These are phyloP conservation scores for Elegia similella DNA, from an alignment of 2,888 invertebrate species.

Conservation along the genomic window DNA sequence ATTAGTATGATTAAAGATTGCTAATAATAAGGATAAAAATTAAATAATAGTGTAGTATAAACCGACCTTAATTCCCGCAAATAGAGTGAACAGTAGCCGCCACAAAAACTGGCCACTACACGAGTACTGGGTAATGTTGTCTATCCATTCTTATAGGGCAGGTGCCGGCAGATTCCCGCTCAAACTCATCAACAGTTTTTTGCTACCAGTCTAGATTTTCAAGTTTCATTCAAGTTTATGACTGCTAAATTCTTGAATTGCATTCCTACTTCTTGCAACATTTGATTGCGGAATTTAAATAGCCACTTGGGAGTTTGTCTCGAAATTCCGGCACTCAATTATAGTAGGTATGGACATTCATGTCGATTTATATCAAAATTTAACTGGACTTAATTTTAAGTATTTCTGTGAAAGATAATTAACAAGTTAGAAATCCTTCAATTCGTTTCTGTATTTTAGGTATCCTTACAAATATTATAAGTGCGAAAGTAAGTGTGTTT, in stretches of 20 bases:
- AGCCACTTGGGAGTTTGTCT: conserved; percentile 6
- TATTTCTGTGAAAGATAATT: too few species aligned
- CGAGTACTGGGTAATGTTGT: conserved; percentile 33
- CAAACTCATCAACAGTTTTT: conserved; percentile 32
- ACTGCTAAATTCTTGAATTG: conserved; percentile 4
- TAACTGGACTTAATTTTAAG: neutral
- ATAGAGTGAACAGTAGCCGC: conserved; percentile 16
- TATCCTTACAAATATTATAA: too few species aligned
- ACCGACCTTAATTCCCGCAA: conserved; percentile 16
- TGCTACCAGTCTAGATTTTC: conserved; percentile 18
- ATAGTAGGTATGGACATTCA: neutral
- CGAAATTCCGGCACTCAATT: neutral
- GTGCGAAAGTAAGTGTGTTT: too few species aligned
- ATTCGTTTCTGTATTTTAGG: too few species aligned
- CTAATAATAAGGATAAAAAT: too few species aligned
- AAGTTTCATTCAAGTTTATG: conserved; percentile 12
- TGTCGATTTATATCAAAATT: neutral
- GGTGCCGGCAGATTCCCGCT: conserved; percentile 46
- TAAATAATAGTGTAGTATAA: conserved; percentile 16
- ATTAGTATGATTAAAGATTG: too few species aligned
- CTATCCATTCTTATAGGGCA: conserved; percentile 40
- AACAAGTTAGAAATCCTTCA: too few species aligned
- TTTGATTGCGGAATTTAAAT: conserved; percentile 3
- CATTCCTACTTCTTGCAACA: conserved; percentile 1
- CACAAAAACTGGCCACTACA: conserved; percentile 21